Percentiles rank a stretch among this genome's conserved stretches.
These are phyloP conservation scores for Saccostrea echinata DNA, from an alignment of 1,140 invertebrate genomes.

Conservation along the genomic window DNA sequence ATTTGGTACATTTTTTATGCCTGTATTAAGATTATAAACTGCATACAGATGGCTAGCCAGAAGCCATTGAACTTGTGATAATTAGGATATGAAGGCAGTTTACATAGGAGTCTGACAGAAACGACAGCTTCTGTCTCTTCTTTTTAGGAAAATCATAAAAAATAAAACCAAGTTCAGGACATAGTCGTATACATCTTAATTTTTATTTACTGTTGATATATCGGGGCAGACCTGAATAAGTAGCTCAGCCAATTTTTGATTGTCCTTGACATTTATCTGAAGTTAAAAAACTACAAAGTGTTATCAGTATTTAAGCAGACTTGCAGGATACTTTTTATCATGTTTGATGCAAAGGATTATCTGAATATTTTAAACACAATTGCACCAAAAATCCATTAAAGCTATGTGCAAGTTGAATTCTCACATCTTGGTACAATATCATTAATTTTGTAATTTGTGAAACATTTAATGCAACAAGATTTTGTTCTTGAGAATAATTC, in stretches of 20 bases:
- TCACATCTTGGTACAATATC: neutral
- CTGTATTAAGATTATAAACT: conserved; percentile 1
- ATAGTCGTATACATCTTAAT: neutral
- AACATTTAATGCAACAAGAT: too few relatives aligned
- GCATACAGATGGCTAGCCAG: conserved; percentile 9
- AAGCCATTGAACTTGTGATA: conserved; percentile 10
- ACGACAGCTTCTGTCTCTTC: neutral
- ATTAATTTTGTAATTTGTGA: neutral
- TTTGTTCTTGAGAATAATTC: too few relatives aligned
- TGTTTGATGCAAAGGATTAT: neutral
- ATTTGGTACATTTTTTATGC: conserved; percentile 17
- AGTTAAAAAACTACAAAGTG: neutral
- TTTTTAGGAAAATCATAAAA: neutral
- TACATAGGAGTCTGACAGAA: neutral
- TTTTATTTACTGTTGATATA: neutral
- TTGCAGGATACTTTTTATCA: neutral
- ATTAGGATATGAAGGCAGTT: conserved; percentile 3
- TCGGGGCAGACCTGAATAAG: neutral
- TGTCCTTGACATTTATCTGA: neutral
- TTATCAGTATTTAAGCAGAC: conserved; percentile 21
- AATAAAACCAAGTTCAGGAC: neutral
- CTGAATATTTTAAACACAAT: neutral
- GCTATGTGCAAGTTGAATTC: neutral
- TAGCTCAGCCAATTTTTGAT: neutral
- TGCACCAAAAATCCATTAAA: conserved; percentile 14